A percentile compares a stretch with the other conserved stretches of the same genome.
Conservation (phyloP, 2,113 vertebrate genomes). For the Ursus arctos region DNA sequence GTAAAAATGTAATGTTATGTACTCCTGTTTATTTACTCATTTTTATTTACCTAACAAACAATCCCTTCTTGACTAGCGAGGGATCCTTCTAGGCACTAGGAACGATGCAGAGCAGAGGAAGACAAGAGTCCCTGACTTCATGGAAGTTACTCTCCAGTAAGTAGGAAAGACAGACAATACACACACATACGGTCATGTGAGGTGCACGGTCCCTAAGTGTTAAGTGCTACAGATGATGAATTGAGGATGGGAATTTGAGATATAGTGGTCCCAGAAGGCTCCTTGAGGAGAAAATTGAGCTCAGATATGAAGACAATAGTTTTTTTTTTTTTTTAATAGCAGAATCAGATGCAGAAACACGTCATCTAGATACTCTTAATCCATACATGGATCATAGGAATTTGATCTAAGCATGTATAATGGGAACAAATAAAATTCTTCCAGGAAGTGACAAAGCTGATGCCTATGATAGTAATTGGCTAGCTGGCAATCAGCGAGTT, state of each 20-base stretch:
- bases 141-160: neutral
- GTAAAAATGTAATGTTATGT: neutral
- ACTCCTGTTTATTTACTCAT: neutral
- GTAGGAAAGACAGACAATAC: neutral
- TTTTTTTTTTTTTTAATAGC: neutral
- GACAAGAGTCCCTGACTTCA: neutral
- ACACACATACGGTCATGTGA: rapidly evolving
- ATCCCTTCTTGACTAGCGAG: neutral
- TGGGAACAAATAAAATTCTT: neutral
- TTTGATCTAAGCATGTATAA: neutral
- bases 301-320: neutral
- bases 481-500: neutral
- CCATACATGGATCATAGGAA: neutral
- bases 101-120: neutral
- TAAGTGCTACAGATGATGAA: neutral
- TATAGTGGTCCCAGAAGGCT: neutral
- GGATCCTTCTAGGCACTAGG: neutral
- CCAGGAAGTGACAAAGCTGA: neutral
- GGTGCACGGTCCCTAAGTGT: rapidly evolving
- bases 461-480: neutral
- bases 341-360: neutral
- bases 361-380: neutral
- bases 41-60: neutral
- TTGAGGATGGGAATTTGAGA: neutral
- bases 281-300: neutral